These are phyloP conservation scores for Natrix natrix DNA, from an alignment of 2,797 vertebrate genomes.

Conservation along the genomic window DNA sequence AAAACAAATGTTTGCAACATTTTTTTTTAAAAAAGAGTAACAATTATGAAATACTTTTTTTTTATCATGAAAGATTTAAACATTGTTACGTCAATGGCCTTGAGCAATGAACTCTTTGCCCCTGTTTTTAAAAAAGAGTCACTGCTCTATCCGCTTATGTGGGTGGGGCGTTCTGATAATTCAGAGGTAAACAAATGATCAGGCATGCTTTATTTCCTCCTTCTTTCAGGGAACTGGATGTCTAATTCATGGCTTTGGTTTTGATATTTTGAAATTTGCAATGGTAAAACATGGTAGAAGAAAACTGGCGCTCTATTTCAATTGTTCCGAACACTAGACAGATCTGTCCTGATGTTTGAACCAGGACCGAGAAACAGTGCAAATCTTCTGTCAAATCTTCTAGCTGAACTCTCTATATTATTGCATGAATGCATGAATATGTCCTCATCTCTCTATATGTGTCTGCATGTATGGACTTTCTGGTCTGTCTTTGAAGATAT, in stretches of 20 bases:
- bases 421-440: not conserved
- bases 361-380: not conserved
- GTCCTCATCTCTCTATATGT: not conserved
- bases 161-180: not conserved
- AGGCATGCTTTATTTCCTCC: constrained; percentile 14
- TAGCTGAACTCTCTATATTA: not conserved
- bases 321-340: not conserved
- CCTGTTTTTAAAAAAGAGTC: not conserved
- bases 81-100: not conserved
- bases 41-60: too few species aligned
- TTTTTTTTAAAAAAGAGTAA: not conserved
- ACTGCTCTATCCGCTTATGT: not conserved
- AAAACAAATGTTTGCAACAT: not conserved
- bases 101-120: not conserved
- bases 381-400: not conserved
- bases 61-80: not conserved
- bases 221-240: not conserved
- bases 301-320: not conserved
- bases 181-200: constrained; percentile 27
- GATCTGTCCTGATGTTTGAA: not conserved
- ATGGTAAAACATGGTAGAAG: not conserved
- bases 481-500: too few species aligned
- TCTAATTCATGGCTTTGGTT: not conserved
- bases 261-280: not conserved
- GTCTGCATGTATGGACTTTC: not conserved